phyloP scores from a whole-genome alignment of 2,888 invertebrate genomes.

The Drosophila longiperda region DNA sequence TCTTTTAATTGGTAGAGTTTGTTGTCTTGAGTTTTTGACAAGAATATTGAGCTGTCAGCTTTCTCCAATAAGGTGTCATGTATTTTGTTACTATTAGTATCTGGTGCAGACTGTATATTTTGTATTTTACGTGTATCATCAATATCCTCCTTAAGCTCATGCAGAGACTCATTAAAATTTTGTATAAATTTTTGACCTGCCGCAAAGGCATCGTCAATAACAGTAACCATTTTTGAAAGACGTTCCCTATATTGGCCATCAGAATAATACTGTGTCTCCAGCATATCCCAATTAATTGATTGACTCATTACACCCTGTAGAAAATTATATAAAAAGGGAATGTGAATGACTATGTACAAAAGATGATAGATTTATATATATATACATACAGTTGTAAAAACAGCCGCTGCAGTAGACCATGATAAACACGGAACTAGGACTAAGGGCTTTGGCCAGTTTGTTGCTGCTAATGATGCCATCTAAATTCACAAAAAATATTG shows the following conservation, averaged over 20 bases:
- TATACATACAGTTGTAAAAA: constrained; percentile 92
- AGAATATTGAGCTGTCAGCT: constrained; percentile 64
- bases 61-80: constrained; percentile 18
- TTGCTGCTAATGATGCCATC: constrained; percentile 99
- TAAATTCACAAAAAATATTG: constrained; percentile 82
- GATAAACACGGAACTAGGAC: constrained; percentile 97
- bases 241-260: constrained; percentile 93
- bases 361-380: background rate
- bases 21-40: constrained; percentile 55
- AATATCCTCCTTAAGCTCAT: constrained; percentile 84
- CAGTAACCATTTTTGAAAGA: constrained; percentile 94
- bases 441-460: constrained; percentile 97
- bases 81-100: constrained; percentile 25
- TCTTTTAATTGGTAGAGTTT: constrained; percentile 39
- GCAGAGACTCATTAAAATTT: constrained; percentile 87
- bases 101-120: constrained; percentile 31
- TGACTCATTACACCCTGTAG: constrained; percentile 96
- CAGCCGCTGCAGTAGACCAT: constrained; percentile 98
- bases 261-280: constrained; percentile 94
- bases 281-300: constrained; percentile 96
- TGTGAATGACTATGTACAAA: background rate
- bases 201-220: constrained; percentile 90
- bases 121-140: constrained; percentile 72
- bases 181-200: constrained; percentile 91
- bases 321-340: background rate